Evolutionary conservation across 1,140 invertebrate species (phyloP), one percentile per base, ranked within the genome.

Genomic region (Drosophila carrolli): DNA sequence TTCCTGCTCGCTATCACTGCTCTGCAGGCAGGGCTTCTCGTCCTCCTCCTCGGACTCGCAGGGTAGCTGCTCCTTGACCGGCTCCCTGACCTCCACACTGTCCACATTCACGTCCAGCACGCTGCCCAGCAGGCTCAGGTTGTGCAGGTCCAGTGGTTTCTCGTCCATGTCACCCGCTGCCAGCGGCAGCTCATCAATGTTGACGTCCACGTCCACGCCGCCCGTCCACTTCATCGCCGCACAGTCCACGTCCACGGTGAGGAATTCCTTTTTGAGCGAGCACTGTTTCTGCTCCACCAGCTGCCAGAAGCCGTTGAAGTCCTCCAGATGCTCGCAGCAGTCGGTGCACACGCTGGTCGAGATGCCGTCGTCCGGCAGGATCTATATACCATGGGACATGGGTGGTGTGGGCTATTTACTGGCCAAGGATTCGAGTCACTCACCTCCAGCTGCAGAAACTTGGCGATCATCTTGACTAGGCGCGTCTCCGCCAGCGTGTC

Each of bases 381-480:
- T 90, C 85, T 90, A 37, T 0, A 59, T 47, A 43, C 16, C 0
- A n/a, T n/a, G 29, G 6, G 0, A 35, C 1, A 53, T 40, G 11
- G 14, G 11, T 7, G 13, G 6, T 19, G 14, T 38, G 5, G 11
- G 19, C 3, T 4, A 0, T 23, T 14, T 2, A 13, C 8, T n/a
- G 19, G 9, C 27, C 10, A 35, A 16, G 23, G 0, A 23, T 11
- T 10, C 46, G 0, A 16, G 11, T 10, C 46, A 73, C 72, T 50
- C 29, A 84, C 88, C 63, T 90, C 88, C 40, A 90, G 63, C 41
- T 90, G 88, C 40, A 90, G 62, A 59, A 91, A 90, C 53, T 90
- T 90, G 51, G 88, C 82, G 53, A 90, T 90, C 53, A 90, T 83
- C 56, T 90, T 90, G 13, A 90, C 82, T 54, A 90, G 63, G n/a